A percentile compares a stretch with the other conserved stretches of the same genome.
These are phyloP conservation scores for Papilio polytes DNA, from an alignment of 1,140 invertebrate species.

Conservation along the genomic window DNA sequence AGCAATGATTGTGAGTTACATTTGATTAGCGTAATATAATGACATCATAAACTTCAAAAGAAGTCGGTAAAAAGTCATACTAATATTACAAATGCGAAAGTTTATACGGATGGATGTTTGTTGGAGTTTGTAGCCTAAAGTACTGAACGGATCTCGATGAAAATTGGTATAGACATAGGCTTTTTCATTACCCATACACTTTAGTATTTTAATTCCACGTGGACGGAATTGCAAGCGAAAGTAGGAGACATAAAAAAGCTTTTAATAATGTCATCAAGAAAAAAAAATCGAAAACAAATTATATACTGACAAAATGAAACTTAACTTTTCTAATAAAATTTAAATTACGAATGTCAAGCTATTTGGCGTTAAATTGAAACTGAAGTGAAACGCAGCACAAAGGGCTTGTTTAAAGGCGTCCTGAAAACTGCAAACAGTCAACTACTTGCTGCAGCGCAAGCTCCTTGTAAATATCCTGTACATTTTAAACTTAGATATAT, in stretches of 20 bases:
- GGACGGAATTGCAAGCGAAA: too few species aligned
- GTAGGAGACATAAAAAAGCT: too few species aligned
- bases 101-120: too few species aligned
- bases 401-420: background rate
- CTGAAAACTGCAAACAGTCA: slow-evolving; percentile 8
- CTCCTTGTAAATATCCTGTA: background rate
- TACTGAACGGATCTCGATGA: too few species aligned
- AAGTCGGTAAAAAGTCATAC: too few species aligned
- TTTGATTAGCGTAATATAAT: background rate
- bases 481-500: background rate
- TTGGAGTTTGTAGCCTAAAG: too few species aligned
- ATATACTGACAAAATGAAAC: background rate
- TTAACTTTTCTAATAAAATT: background rate
- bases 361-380: background rate
- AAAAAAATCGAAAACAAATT: background rate
- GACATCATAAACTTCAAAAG: too few species aligned
- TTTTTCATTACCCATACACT: too few species aligned
- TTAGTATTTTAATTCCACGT: too few species aligned
- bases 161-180: too few species aligned
- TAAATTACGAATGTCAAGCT: slow-evolving; percentile 1
- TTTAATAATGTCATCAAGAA: too few species aligned
- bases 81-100: too few species aligned
- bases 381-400: background rate
- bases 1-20: background rate
- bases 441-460: background rate